Evolutionary conservation across 2,888 invertebrate genomes (phyloP).

Genomic region (Drosophila anceps): DNA sequence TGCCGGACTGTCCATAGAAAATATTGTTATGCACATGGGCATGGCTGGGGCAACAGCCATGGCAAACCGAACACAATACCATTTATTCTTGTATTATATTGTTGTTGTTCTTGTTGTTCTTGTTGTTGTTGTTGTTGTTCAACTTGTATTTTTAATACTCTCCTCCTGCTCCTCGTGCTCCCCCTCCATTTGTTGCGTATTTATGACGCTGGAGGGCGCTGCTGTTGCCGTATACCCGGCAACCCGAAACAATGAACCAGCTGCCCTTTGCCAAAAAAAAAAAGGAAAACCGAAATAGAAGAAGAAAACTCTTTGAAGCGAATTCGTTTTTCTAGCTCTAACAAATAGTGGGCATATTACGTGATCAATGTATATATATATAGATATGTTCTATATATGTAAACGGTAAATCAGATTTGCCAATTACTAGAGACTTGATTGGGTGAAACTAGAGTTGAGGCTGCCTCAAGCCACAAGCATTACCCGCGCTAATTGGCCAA

Average conservation of each 20-base stretch:
- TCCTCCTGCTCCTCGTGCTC: too few relatives aligned
- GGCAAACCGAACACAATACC: slow-evolving; percentile 41
- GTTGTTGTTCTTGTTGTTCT: slow-evolving; percentile 28
- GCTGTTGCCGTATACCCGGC: slow-evolving; percentile 31
- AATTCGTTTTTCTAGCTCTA: background rate
- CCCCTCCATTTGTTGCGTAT: slow-evolving; percentile 59
- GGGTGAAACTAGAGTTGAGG: too few relatives aligned
- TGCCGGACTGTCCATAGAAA: slow-evolving; percentile 26
- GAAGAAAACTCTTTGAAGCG: background rate
- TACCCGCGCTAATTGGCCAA: too few relatives aligned
- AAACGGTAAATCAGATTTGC: background rate
- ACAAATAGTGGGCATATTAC: background rate
- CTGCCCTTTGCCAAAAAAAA: background rate
- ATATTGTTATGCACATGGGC: slow-evolving; percentile 44
- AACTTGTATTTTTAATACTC: slow-evolving; percentile 44
- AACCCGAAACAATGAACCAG: slow-evolving; percentile 1
- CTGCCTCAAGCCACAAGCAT: too few relatives aligned
- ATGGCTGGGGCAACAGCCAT: slow-evolving; percentile 5
- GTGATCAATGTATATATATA: background rate
- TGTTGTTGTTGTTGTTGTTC: slow-evolving; percentile 35
- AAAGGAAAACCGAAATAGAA: background rate
- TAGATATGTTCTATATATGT: background rate
- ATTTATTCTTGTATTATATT: slow-evolving; percentile 48
- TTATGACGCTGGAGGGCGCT: slow-evolving; percentile 62
- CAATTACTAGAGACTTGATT: too few relatives aligned